Base-by-base conservation (phyloP, 64 coral and sea anemone genomes). In the Dendronephthya gigantea region DNA sequence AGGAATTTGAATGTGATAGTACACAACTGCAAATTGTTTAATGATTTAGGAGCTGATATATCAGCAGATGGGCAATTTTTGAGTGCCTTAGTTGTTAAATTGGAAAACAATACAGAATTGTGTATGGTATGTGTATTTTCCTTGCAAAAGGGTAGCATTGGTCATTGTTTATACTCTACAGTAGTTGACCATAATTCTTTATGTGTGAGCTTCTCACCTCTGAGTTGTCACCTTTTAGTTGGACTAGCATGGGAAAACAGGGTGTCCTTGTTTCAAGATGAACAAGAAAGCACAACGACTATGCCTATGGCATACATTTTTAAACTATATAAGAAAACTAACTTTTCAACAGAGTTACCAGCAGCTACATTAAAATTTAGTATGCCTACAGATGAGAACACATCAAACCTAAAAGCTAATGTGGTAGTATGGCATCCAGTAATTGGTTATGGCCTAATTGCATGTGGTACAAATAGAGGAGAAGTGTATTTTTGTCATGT, bases 81-180 rank as follows among this genome's bases (percentile, higher is more conserved):
- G 15, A 39, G 72, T 79, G 4, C 72, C 22, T 79, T 79, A 36
- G 31, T 79, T 36, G 2, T 29, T 12, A 79, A 79, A 16, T 15
- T 35, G 32, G 36, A 79, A 12, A 19, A 19, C 15, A 0, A 23
- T 62, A 29, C 72, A 36, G 72, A 79, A 79, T 9, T 79, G 9
- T 34, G 72, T 79, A 29, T 28, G 15, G 36, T 79, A 11, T 79
- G 72, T 35, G 72, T 79, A 2, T 79, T 79, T 39, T 79, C 72
- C 2, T 79, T 79, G 0, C 30, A 79, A 79, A 79, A 39, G 10
- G 6, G 36, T 8, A 79, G 17, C 22, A 10, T 29, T 79, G 72
- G 72, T 29, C 72, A 79, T 14, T 79, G 72, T 79, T 79, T 79
- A 39, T 79, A 36, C 29, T 79, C 72, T 36, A 34, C 15, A 79